Evolutionary conservation across 2,797 vertebrate species (phyloP), one percentile per base, ranked within the genome.

Genomic region (Tokudaia tokunoshimensis): DNA sequence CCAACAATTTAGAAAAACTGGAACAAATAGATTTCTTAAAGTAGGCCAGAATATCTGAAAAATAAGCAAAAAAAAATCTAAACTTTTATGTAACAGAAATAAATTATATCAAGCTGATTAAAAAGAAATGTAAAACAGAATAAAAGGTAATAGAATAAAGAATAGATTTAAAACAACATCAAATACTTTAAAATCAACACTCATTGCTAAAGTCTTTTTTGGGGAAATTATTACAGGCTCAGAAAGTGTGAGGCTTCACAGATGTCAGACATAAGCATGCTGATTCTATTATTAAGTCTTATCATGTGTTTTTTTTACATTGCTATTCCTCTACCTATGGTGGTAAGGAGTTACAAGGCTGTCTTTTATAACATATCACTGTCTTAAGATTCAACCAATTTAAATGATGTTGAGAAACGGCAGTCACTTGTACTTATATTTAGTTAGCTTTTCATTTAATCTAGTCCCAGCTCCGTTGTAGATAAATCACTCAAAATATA

Each of bases 1-100:
- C 99, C 99, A 99, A 93, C 99, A 99, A 94, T 99, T 99, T 96
- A 99, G 98, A 98, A 99, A 99, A 50, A 99, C 99, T 67, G 99
- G 99, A 94, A 99, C 99, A 98, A 99, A 99, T 26, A 99, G 96
- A 97, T 99, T 99, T 97, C 99, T 98, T 97, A 99, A 97, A 24
- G 98, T 96, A 96, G 99, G 99, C 98, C 98, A 99, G 98, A 99
- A 99, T 98, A 99, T 99, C 99, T 99, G 98, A 96, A 98, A 98
- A 94, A 97, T 82, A 98, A 98, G 91, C 57, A 50, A 97, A 97
- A 70, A 63, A 29, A 82, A 15, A 13, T 2, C 75, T 96, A 94
- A 92, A 88, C 41, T 97, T 97, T 96, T 85, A 91, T 96, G 44
- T 96, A 70, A 75, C 80, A 93, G 80, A 55, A 95, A 96, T 47